Conservation (phyloP, 2,888 invertebrate species). For the Celastrina argiolus region DNA sequence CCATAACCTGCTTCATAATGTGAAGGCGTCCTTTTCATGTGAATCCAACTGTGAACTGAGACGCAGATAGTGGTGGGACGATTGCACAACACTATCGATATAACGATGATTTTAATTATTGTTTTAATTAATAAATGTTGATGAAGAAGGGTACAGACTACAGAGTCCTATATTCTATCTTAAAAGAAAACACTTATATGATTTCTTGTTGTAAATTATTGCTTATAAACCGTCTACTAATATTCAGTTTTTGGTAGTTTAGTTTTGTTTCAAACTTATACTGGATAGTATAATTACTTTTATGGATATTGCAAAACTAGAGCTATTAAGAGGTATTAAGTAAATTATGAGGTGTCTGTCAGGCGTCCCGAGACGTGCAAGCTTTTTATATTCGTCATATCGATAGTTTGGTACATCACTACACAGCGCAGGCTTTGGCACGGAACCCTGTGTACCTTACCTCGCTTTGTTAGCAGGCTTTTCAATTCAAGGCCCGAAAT, state of each 20-base stretch:
- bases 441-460: conserved; percentile 16
- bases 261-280: too few relatives aligned
- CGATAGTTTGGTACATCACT: not conserved
- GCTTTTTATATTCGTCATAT: not conserved
- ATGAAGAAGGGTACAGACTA: too few relatives aligned
- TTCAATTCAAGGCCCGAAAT: conserved; percentile 20
- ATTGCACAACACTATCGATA: not conserved
- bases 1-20: conserved; percentile 20
- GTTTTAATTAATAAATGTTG: not conserved
- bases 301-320: too few relatives aligned
- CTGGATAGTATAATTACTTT: too few relatives aligned
- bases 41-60: conserved; percentile 19
- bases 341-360: too few relatives aligned
- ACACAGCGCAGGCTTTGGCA: conserved; percentile 15
- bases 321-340: too few relatives aligned
- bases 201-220: too few relatives aligned
- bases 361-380: too few relatives aligned
- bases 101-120: not conserved
- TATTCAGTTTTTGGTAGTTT: too few relatives aligned
- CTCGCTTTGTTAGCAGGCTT: conserved; percentile 18
- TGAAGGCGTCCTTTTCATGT: conserved; percentile 22
- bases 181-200: too few relatives aligned
- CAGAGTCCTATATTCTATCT: too few relatives aligned
- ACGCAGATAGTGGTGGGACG: conserved; percentile 1
- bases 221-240: too few relatives aligned